These are phyloP conservation scores for Tipula confusa DNA, from an alignment of 2,888 invertebrate genomes.

Conservation along the genomic window DNA sequence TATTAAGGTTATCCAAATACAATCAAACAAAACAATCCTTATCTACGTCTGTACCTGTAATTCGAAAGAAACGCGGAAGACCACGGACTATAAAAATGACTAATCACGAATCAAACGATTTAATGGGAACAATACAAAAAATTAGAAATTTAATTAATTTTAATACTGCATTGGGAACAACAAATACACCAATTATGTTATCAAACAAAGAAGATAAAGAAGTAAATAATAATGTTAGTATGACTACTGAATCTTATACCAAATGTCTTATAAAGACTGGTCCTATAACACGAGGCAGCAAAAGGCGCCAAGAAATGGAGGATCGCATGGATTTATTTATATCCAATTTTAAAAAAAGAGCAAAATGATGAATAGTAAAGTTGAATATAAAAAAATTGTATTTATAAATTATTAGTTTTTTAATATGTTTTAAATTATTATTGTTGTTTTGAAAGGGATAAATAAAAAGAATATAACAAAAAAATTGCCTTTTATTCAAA, in stretches of 20 bases:
- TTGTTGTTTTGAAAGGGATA: constrained; percentile 21
- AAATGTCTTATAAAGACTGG: background rate
- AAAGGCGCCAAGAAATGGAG: constrained; percentile 34
- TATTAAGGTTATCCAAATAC: background rate
- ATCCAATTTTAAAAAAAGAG: constrained; percentile 13
- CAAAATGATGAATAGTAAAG: constrained; percentile 26
- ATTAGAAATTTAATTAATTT: background rate
- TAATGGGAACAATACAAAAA: background rate
- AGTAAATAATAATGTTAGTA: background rate
- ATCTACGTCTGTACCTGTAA: background rate
- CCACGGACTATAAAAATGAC: background rate
- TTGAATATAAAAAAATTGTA: background rate
- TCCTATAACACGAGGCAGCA: constrained; percentile 34
- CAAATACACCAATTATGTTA: background rate
- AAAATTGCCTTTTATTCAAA: too few species aligned
- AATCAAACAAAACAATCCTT: constrained; percentile 10
- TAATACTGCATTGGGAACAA: background rate
- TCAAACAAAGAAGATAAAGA: background rate
- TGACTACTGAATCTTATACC: background rate
- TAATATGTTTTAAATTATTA: constrained; percentile 15
- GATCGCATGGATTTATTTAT: constrained; percentile 35
- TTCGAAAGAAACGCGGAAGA: background rate
- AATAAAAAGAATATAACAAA: background rate
- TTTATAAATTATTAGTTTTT: constrained; percentile 27
- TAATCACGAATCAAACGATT: background rate